Evolutionary conservation across 2,797 vertebrate species (phyloP), one percentile per base, ranked within the genome.

Genomic region (Poecilia wingei): DNA sequence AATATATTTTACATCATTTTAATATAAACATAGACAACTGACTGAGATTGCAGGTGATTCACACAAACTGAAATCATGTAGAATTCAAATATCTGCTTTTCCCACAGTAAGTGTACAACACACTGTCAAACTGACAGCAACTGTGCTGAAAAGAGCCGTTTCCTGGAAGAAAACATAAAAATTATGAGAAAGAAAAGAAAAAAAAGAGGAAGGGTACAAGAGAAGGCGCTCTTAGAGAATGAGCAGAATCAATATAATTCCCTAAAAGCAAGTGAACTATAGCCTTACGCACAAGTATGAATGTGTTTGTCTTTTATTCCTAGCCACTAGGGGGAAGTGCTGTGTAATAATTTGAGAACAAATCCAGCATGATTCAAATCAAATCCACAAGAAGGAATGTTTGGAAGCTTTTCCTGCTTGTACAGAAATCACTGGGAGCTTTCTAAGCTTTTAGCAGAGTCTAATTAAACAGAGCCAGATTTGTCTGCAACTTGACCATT

Each of bases 391-490:
- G 83, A 22, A 77, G 4, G 12, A 12, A 64, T 45, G 45, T 43
- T 75, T 36, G 79, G 16, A 72, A 77, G 43, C 14, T 55, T 72
- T 55, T 41, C 72, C 22, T 47, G 73, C 73, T 4, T 55, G 10
- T 5, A 76, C 47, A 73, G 36, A 45, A 77, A 66, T 75, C 39
- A 43, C 68, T 71, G 39, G 6, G 13, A 66, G 59, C 47, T 64
- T 66, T 79, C 6, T 28, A 55, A 68, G 43, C 7, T 9, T 77
- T 93, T 88, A 98, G 97, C 96, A 97, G 88, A 66, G 96, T 97
- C 90, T 97, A 95, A 92, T 92, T 96, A 91, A 97, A 97, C 71
- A 97, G 93, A 25, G 82, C 83, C 49, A 97, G 94, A 61, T 96
- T 95, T 51, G 77, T 94, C 83, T 96, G 95, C 94, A 96, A 94